A percentile compares a stretch with the other conserved stretches of the same genome.
These are phyloP conservation scores for Xyliphius kryptos DNA, from an alignment of 2,113 vertebrate genomes.

Conservation along the genomic window DNA sequence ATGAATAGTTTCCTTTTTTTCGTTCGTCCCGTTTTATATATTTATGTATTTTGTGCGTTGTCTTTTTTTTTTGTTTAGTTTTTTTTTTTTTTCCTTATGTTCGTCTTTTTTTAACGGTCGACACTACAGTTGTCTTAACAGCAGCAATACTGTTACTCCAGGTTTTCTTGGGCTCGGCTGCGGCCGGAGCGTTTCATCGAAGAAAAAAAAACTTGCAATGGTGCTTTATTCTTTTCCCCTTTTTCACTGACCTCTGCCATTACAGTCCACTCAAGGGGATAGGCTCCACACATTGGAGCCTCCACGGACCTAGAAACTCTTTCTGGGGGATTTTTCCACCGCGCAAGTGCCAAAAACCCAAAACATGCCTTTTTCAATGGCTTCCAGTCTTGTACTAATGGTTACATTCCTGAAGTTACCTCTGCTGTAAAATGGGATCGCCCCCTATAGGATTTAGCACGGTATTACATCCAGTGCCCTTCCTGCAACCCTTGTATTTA, in stretches of 20 bases:
- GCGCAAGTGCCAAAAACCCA: background rate
- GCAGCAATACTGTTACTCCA: constrained; percentile 74
- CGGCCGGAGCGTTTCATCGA: constrained; percentile 53
- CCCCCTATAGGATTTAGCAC: too few species aligned
- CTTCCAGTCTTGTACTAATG: background rate
- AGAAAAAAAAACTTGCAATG: constrained; percentile 45
- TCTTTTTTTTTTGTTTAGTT: too few species aligned
- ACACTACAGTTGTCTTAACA: constrained; percentile 80
- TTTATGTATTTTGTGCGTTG: constrained; percentile 58
- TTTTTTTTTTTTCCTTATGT: constrained; percentile 49
- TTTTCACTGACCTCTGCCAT: constrained; percentile 59
- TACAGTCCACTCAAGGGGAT: constrained; percentile 80
- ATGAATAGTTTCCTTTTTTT: constrained; percentile 59
- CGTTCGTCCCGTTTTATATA: constrained; percentile 52
- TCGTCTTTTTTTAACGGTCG: constrained; percentile 57
- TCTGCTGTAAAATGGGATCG: too few species aligned
- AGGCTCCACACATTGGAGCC: constrained; percentile 70
- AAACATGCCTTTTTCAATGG: background rate
- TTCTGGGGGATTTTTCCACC: background rate
- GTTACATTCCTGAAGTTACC: background rate
- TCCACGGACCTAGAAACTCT: constrained; percentile 83
- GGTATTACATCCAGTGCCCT: too few species aligned
- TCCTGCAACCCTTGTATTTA: too few species aligned
- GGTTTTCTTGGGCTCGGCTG: constrained; percentile 57
- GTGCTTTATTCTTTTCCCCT: constrained; percentile 58